Evolutionary conservation across 64 coral and sea anemone genomes (phyloP).

Genomic region (Dendrophyllia cribrosa): DNA sequence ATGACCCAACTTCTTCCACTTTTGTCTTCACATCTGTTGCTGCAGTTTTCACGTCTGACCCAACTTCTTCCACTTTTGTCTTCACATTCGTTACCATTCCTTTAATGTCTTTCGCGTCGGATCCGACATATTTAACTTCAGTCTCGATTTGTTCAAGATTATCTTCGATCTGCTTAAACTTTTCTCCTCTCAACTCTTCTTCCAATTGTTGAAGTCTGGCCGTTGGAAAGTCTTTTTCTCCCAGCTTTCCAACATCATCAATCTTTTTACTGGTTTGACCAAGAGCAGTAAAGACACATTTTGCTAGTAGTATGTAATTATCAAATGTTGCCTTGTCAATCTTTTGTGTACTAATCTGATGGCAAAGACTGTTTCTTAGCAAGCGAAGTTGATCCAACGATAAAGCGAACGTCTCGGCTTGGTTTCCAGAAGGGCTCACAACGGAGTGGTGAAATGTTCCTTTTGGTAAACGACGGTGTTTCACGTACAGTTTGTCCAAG

Average conservation of each 20-base stretch:
- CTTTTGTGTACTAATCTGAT: neutral
- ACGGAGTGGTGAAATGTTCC: constrained; percentile 1
- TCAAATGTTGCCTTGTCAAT: constrained; percentile 44
- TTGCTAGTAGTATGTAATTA: neutral
- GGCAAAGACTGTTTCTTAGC: constrained; percentile 39
- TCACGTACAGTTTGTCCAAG: constrained; percentile 27
- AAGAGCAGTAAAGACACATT: constrained; percentile 25
- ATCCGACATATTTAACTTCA: neutral
- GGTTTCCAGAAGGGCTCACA: neutral
- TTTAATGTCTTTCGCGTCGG: neutral
- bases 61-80: neutral
- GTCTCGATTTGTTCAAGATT: too few relatives aligned
- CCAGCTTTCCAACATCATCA: constrained; percentile 3
- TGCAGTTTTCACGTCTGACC: neutral
- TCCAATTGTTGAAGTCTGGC: neutral
- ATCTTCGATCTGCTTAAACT: constrained; percentile 16
- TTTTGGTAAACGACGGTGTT: neutral
- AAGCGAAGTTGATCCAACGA: constrained; percentile 58
- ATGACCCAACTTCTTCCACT: neutral
- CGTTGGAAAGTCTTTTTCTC: constrained; percentile 6
- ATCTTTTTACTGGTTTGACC: neutral
- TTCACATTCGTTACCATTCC: neutral
- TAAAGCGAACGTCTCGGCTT: constrained; percentile 37
- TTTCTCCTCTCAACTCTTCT: neutral
- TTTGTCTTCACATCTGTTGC: neutral